Evolutionary conservation across 2,797 vertebrate species (phyloP), one percentile per base, ranked within the genome.

Genomic region (Pseudochaenichthys georgianus): DNA sequence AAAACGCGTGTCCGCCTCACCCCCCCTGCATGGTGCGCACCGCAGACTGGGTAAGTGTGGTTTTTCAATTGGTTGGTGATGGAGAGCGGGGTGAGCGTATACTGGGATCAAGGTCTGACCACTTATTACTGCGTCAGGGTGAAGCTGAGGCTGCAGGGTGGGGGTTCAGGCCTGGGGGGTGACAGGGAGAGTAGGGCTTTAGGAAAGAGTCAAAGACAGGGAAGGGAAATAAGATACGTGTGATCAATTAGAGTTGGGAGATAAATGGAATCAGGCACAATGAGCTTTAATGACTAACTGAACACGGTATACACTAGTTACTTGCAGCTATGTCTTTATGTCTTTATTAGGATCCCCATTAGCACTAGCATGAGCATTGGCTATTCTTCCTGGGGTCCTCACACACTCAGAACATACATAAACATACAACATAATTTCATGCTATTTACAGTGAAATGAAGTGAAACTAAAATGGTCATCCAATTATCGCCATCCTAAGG

Each of bases 91-190:
- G 48, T 23, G 61, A 69, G 65, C 61, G 15, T 68, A 55, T 45
- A 64, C 64, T 72, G 64, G 80, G 84, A 80, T 70, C 71, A 78
- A 70, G 73, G 87, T 82, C 87, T 81, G 78, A 84, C 75, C 80
- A 60, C 88, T 84, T 90, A 85, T 87, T 87, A 82, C 80, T 69
- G 69, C 65, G 31, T 67, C 69, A 60, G 78, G 82, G 75, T 91
- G 82, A 89, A 75, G 75, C 86, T 52, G 69, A 80, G 85, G 73
- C 76, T 78, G 64, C 51, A 57, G 80, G 80, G 79, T 57, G 78
- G 70, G 78, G 78, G 77, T 48, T 61, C 21, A 42, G 16, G 69
- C 57, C 12, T 23, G 17, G 9, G 45, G 65, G 74, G 63, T 67
- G 63, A 70, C 1, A 46, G 50, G 51, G 15, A 47, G 50, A 55